A percentile compares a stretch with the other conserved stretches of the same genome.
Conservation (phyloP, 2,113 vertebrate species). For the Promerops cafer region DNA sequence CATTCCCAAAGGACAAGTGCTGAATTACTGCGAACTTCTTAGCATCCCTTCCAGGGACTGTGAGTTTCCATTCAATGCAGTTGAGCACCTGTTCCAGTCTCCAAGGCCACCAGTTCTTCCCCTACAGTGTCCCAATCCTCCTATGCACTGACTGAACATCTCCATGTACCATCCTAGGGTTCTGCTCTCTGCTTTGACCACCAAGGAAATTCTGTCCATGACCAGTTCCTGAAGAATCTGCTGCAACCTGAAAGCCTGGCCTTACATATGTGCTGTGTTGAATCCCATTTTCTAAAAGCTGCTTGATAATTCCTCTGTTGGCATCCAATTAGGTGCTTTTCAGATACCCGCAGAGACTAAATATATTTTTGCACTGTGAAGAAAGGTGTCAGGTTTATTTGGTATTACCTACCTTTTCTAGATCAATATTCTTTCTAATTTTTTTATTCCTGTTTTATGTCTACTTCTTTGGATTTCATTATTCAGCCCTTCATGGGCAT, state of each 20-base stretch:
- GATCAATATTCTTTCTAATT: not conserved
- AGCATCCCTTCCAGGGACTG: not conserved
- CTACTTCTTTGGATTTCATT: not conserved
- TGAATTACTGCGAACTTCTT: not conserved
- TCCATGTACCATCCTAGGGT: not conserved
- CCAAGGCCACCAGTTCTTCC: not conserved
- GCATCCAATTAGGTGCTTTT: not conserved
- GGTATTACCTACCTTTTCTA: not conserved
- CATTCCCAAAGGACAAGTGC: not conserved
- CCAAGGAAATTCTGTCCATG: not conserved
- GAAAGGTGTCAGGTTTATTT: not conserved
- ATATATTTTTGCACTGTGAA: not conserved
- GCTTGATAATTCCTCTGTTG: not conserved
- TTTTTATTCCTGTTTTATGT: not conserved
- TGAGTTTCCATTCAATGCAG: not conserved
- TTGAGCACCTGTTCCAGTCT: not conserved
- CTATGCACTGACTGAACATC: not conserved
- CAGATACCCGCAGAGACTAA: not conserved
- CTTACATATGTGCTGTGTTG: fast-evolving
- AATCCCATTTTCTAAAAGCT: not conserved
- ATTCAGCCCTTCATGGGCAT: not conserved
- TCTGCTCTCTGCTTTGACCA: not conserved
- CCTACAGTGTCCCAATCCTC: not conserved
- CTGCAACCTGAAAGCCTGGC: not conserved
- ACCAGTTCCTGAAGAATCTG: not conserved